Conservation (phyloP, 1,140 invertebrate genomes). For the Lethocerus indicus region DNA sequence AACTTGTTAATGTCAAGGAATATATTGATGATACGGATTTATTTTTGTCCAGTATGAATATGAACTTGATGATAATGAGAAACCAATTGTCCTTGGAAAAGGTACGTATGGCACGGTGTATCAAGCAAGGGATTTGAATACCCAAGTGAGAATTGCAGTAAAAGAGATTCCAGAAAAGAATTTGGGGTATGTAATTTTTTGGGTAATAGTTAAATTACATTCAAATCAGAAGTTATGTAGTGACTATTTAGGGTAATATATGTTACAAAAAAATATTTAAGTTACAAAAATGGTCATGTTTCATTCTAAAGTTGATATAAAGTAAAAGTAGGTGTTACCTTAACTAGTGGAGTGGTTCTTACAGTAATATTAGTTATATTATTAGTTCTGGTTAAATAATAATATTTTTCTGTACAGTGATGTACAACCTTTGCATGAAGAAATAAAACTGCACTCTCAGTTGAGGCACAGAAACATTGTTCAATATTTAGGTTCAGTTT, state of each 20-base stretch:
- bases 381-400: too few species aligned
- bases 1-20: background rate
- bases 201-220: background rate
- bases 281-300: too few species aligned
- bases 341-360: too few species aligned
- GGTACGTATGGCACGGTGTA: slow-evolving; percentile 95
- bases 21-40: too few species aligned
- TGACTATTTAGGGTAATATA: too few species aligned
- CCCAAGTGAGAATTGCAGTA: slow-evolving; percentile 89
- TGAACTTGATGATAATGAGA: slow-evolving; percentile 80
- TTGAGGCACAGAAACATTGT: slow-evolving; percentile 94
- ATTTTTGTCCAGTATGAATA: slow-evolving; percentile 74
- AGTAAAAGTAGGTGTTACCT: too few species aligned
- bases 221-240: too few species aligned
- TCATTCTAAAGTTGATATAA: too few species aligned
- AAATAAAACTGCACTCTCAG: slow-evolving; percentile 95
- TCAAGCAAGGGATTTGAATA: slow-evolving; percentile 84
- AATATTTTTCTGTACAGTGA: slow-evolving; percentile 34
- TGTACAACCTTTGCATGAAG: slow-evolving; percentile 95
- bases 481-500: slow-evolving; percentile 88
- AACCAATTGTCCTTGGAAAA: slow-evolving; percentile 76
- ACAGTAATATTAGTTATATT: too few species aligned
- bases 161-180: slow-evolving; percentile 97
- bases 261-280: too few species aligned
- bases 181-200: slow-evolving; percentile 40